Evolutionary conservation across 2,113 vertebrate genomes (phyloP), one percentile per base, ranked within the genome.

Genomic region (Barnardius zonarius): DNA sequence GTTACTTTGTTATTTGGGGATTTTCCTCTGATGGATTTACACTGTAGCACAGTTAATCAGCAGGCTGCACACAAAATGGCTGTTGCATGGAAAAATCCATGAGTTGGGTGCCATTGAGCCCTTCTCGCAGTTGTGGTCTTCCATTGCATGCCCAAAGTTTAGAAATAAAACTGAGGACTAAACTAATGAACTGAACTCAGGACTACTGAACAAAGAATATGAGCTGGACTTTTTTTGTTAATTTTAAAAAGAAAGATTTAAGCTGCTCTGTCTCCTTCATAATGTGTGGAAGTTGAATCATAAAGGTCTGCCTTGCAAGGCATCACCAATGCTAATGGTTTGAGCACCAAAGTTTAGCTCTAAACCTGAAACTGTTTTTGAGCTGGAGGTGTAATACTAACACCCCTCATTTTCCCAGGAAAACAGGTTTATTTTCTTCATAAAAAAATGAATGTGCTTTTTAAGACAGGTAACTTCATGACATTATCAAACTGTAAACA

Each of bases 1-100:
- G n/a, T 70, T 82, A 62, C 86, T 94, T 82, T 85, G 27, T 88
- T 94, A 28, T 91, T 78, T 84, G 88, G 74, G 41, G 54, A 68
- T 94, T 93, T 95, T 90, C 88, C 80, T 84, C 46, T 59, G 63
- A 30, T 51, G 57, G 44, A 44, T 68, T 91, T 85, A 75, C 3
- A 4, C 67, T 78, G 23, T 11, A 64, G 59, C 37, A 57, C 17
- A 66, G 41, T 41, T 91, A 62, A 72, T 37, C 28, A 59, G n/a
- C 54, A 74, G 81, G 57, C 57, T 87, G 49, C 49, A 17, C 22
- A 57, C 11, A 59, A 59, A 90, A 51, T 35, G 22, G 7, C 25
- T 55, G 7, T 80, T 88, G 24, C 13, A 17, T 28, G 27, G 83
- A 59, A 92, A 88, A 59, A 24, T 3, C 3, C 2, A 1, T 0